These are phyloP conservation scores for Drosophila orena DNA, from an alignment of 1,140 invertebrate genomes.

Conservation along the genomic window DNA sequence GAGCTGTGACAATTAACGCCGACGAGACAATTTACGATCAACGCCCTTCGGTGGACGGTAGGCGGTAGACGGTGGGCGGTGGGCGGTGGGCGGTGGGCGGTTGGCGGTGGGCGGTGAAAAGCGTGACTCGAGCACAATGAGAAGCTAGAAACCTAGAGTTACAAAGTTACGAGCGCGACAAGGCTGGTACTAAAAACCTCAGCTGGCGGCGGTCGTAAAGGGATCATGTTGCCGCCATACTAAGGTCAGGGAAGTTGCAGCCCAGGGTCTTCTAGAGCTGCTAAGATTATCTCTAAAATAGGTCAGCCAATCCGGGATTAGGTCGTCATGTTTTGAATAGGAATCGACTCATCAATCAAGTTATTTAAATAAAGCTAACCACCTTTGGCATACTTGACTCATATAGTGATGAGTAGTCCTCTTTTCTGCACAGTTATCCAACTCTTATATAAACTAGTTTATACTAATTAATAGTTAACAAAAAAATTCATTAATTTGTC, in stretches of 20 bases:
- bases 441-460: too few relatives aligned
- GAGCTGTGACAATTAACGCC: slow-evolving; percentile 82
- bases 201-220: slow-evolving; percentile 37
- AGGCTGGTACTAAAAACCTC: slow-evolving; percentile 55
- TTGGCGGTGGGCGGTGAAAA: slow-evolving; percentile 55
- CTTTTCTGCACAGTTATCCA: too few relatives aligned
- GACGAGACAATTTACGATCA: slow-evolving; percentile 43
- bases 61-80: too few relatives aligned
- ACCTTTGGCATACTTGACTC: too few relatives aligned
- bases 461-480: too few relatives aligned
- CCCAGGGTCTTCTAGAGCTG: slow-evolving; percentile 12
- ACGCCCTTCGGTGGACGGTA: slow-evolving; percentile 43
- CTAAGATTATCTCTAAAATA: slow-evolving; percentile 12
- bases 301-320: slow-evolving; percentile 15
- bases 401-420: too few relatives aligned
- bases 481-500: too few relatives aligned
- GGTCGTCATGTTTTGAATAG: background rate
- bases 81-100: too few relatives aligned
- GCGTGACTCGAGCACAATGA: slow-evolving; percentile 55
- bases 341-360: background rate
- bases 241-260: slow-evolving; percentile 34
- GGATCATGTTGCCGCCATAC: slow-evolving; percentile 26
- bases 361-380: background rate
- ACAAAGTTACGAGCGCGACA: slow-evolving; percentile 46
- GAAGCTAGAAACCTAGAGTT: slow-evolving; percentile 20